Percentiles rank a stretch among this genome's conserved stretches.
Conservation (phyloP, 1,140 invertebrate genomes). For the Eulimnadia texana region DNA sequence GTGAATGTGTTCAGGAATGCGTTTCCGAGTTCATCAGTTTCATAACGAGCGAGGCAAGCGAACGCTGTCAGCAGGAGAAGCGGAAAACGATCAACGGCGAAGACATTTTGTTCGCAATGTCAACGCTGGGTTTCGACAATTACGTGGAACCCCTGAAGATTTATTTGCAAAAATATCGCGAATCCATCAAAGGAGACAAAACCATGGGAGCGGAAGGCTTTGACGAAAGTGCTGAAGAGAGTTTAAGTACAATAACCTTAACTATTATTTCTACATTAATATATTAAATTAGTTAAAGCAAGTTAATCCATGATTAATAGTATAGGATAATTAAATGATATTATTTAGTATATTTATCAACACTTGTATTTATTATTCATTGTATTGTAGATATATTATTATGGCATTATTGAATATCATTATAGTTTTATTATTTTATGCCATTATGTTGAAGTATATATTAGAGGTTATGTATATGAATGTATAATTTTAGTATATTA, state of each 20-base stretch:
- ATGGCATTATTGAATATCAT: too few species aligned
- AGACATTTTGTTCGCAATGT: constrained; percentile 94
- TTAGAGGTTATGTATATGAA: too few species aligned
- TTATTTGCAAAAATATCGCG: constrained; percentile 93
- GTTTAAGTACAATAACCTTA: constrained; percentile 16
- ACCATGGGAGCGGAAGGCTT: constrained; percentile 17
- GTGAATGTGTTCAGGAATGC: constrained; percentile 99
- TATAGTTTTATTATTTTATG: too few species aligned
- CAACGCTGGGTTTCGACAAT: constrained; percentile 91
- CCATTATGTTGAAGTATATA: too few species aligned
- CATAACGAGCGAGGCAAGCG: constrained; percentile 95
- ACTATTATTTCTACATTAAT: background rate
- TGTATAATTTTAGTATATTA: too few species aligned
- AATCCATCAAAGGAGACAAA: constrained; percentile 37
- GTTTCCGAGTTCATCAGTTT: constrained; percentile 99
- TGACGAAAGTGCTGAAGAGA: constrained; percentile 23
- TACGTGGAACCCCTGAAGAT: constrained; percentile 94
- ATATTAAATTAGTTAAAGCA: background rate
- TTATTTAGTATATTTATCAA: too few species aligned
- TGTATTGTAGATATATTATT: too few species aligned
- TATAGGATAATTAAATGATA: background rate
- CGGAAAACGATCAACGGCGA: constrained; percentile 99
- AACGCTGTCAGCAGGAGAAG: constrained; percentile 92
- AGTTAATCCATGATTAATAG: too few species aligned
- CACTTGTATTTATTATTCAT: too few species aligned